Evolutionary conservation across 2,888 invertebrate species (phyloP).

Genomic region (Myathropa florea): DNA sequence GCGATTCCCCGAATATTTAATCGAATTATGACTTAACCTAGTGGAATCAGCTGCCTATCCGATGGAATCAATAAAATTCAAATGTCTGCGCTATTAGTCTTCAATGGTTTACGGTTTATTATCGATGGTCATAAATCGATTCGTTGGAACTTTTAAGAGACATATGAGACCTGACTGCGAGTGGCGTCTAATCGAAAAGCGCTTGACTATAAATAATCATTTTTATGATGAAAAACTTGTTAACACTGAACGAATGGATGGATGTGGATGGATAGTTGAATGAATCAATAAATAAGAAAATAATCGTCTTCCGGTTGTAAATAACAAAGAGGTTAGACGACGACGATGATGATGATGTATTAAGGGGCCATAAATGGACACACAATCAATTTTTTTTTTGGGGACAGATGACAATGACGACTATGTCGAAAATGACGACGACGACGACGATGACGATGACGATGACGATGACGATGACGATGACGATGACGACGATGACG

Average conservation of each 20-base stretch:
- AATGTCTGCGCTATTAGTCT: conserved; percentile 42
- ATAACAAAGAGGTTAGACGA: neutral
- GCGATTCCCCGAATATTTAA: conserved; percentile 41
- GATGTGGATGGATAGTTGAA: neutral
- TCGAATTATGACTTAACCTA: conserved; percentile 24
- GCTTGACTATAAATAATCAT: conserved; percentile 30
- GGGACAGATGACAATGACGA: no score
- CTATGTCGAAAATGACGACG: no score
- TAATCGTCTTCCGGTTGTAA: neutral
- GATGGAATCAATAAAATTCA: conserved; percentile 35
- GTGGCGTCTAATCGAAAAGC: neutral
- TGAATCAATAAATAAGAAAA: conserved; percentile 13
- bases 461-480: no score
- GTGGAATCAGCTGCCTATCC: conserved; percentile 1
- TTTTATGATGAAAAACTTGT: conserved; percentile 40
- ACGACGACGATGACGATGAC: no score
- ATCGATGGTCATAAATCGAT: conserved; percentile 61
- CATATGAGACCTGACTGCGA: neutral
- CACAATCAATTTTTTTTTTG: neutral
- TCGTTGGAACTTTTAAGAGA: conserved; percentile 27
- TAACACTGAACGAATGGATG: conserved; percentile 12
- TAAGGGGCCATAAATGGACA: conserved; percentile 22
- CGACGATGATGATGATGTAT: neutral
- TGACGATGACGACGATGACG: no score
- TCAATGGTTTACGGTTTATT: conserved; percentile 52